Conservation (phyloP, 2,113 vertebrate genomes). For the Ascaphus truei region DNA sequence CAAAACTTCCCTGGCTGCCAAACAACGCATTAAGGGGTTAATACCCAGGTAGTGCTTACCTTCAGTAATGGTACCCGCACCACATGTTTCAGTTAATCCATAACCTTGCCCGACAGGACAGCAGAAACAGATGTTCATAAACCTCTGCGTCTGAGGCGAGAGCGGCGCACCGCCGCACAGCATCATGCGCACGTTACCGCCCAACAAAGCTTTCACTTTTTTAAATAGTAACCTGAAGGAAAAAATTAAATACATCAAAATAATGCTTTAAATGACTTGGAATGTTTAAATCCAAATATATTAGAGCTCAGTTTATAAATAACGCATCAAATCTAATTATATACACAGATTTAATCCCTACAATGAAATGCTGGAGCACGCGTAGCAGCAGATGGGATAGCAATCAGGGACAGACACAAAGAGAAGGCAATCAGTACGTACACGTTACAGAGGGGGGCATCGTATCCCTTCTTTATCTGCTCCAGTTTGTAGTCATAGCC, state of each 20-base stretch:
- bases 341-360: too few species aligned
- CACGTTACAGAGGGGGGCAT: constrained; percentile 91
- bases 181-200: constrained; percentile 89
- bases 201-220: constrained; percentile 84
- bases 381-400: too few species aligned
- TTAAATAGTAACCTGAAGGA: constrained; percentile 73
- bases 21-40: neutral
- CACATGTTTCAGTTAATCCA: constrained; percentile 92
- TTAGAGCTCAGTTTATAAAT: too few species aligned
- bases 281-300: too few species aligned
- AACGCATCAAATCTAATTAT: too few species aligned
- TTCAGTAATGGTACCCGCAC: constrained; percentile 92
- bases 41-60: constrained; percentile 67
- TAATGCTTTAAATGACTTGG: too few species aligned
- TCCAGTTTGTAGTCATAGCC: constrained; percentile 93
- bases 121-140: constrained; percentile 97
- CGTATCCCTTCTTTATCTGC: constrained; percentile 90
- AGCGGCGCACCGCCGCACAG: constrained; percentile 89
- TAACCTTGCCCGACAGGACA: constrained; percentile 94
- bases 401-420: too few species aligned
- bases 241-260: too few species aligned
- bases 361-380: too few species aligned
- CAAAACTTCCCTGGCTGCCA: too few species aligned
- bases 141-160: constrained; percentile 86
- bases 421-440: too few species aligned